phyloP scores from a whole-genome alignment of 2,113 vertebrate species.

The Eretmochelys imbricata region DNA sequence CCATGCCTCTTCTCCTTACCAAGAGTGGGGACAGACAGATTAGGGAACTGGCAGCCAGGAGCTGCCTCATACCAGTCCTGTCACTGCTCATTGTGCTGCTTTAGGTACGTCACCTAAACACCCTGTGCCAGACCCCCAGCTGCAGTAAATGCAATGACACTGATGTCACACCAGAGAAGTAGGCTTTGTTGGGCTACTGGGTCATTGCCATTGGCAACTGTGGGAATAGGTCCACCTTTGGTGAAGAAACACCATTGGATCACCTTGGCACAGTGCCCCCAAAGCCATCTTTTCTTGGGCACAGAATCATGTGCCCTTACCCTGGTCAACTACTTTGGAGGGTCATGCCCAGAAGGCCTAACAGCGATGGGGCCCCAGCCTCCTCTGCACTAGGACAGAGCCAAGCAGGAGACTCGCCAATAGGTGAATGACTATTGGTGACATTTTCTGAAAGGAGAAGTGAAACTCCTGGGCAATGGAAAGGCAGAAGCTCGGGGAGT shows the following conservation, averaged over 20 bases:
- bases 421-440: not conserved
- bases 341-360: not conserved
- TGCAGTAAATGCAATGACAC: not conserved
- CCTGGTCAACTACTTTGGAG: not conserved
- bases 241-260: not conserved
- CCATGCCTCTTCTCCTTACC: not conserved
- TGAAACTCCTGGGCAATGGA: not conserved
- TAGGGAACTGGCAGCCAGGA: not conserved
- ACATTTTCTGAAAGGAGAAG: not conserved
- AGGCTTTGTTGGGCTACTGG: not conserved
- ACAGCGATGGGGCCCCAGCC: not conserved
- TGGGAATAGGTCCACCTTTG: not conserved
- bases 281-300: not conserved
- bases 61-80: not conserved
- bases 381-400: not conserved
- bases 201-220: not conserved
- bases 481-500: not conserved
- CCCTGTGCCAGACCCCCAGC: not conserved
- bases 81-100: not conserved
- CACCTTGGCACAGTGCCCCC: not conserved
- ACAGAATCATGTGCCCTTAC: not conserved
- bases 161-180: not conserved
- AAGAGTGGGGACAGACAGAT: not conserved
- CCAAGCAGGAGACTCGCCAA: not conserved
- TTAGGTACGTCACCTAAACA: not conserved